Base-by-base conservation (phyloP, 2,797 vertebrate genomes). In the Muraenolepis orangiensis region DNA sequence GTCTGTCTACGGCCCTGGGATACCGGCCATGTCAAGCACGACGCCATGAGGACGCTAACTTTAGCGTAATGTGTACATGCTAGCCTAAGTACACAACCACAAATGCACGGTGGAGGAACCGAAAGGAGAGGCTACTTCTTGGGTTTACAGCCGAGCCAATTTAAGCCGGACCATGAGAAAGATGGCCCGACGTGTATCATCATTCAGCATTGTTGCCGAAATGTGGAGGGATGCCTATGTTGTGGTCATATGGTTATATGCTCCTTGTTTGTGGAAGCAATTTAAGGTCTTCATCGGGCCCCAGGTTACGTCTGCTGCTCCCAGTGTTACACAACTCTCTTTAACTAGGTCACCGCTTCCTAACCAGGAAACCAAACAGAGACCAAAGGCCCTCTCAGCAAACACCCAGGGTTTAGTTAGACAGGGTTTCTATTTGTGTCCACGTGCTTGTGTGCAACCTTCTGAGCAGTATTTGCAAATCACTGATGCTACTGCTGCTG, bases 11-110 rank as follows among this genome's bases (percentile, higher is more conserved):
- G 74, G 84, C 86, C 82, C 74, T 77, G 82, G 74, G 81, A 74
- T 70, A 74, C 72, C 20, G 78, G 70, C 77, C 51, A 30, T 77
- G 81, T 80, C 83, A 73, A 77, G 76, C 81, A 57, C 73, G 78
- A 75, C 77, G 81, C 57, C 57, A n/a, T n/a, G 71, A 38, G 0
- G 72, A 82, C 51, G 71, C 86, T 87, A 90, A 90, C 81, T 87
- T 86, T 85, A 88, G 87, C 51, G 3, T 79, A 77, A 73, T 84
- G 81, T 81, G 82, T 84, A 82, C 78, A 84, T 86, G 74, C 23
- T 74, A 66, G 76, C 80, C 81, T 80, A 72, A 78, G 79, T 80
- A 66, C 70, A 66, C 30, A 73, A 82, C 86, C 87, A 73, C 86
- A 87, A 83, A 78, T 74, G 76, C 79, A 80, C 79, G 75, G 76